Base-by-base conservation (phyloP, 2,888 invertebrate species). In the Rhagophthalmus giganteus region DNA sequence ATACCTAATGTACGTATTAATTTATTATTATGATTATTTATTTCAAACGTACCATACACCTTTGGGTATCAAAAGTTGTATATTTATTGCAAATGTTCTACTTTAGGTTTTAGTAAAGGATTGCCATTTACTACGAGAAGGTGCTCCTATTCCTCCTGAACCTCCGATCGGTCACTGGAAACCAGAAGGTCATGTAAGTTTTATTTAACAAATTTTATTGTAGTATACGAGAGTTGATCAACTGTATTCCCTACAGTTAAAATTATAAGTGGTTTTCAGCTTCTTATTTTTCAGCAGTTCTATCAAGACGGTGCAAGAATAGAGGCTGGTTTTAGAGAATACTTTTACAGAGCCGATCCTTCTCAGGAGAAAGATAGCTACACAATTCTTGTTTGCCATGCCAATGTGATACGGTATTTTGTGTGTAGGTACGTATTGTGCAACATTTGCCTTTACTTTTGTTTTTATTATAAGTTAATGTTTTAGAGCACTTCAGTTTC, bases 361-460 rank as follows among this genome's bases (percentile, higher is more conserved):
- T 78, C 80, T 0, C 95, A 98, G 74, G 79, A 82, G 1, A 78
- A 86, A 30, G 94, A 96, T 71, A 83, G 87, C 0, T 93, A 90
- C 72, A 95, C 96, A 24, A 72, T 99, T 28, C 77, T 98, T 42
- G 95, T 99, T 1, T 98, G 98, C 63, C 99, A 99, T 74, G 97
- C 93, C 2, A 99, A 99, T 75, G 98, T 99, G 12, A 99, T 99
- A 66, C 81, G 96, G 96, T 61, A 61, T 24, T 61, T 59, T 45
- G 59, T 61, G 1, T 61, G 60, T 38, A 57, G 60, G 57, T 61
- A 45, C 2, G 25, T 37, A 46, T 11, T 25, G 9, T 2, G 12
- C 41, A 25, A 13, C 26, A 31, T 7, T 20, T 14, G 20, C 10
- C 15, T 8, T 9, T 6, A 14, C 28, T 3, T 10, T 16, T 4